phyloP scores from a whole-genome alignment of 2,113 vertebrate genomes.

The Stomatorhinus ivindoensis region DNA sequence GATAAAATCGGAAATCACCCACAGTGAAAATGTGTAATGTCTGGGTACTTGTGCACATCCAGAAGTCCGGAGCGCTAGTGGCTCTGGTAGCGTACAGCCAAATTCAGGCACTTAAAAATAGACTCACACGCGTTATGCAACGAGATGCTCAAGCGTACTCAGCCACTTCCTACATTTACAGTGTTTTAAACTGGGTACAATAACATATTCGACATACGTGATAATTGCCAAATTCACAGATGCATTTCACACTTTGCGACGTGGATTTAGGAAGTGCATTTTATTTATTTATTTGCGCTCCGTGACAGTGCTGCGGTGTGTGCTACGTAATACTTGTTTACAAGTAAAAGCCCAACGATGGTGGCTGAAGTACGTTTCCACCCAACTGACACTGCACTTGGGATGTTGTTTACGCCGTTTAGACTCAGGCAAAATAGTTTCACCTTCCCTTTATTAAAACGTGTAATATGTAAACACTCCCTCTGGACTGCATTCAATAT shows the following conservation, averaged over 20 bases:
- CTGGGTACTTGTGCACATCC: background rate
- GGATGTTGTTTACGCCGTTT: background rate
- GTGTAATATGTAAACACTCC: background rate
- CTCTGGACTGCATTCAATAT: background rate
- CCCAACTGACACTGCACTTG: background rate
- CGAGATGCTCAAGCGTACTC: background rate
- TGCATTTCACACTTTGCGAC: background rate
- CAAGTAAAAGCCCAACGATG: background rate
- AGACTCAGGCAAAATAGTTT: background rate
- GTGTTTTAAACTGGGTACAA: background rate
- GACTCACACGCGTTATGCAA: conserved; percentile 20
- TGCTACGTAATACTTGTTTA: conserved; percentile 20
- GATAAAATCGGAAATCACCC: background rate
- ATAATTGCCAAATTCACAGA: background rate
- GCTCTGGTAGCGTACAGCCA: conserved; percentile 3
- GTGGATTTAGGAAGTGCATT: background rate
- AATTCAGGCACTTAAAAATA: conserved; percentile 11
- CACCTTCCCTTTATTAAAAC: background rate
- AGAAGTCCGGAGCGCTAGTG: conserved; percentile 12
- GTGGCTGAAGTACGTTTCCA: background rate
- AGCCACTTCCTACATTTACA: background rate
- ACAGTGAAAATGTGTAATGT: background rate
- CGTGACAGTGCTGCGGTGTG: background rate
- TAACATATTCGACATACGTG: background rate
- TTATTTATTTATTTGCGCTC: background rate